Evolutionary conservation across 2,888 invertebrate genomes (phyloP).

Genomic region (Carpatolechia fugitivella): DNA sequence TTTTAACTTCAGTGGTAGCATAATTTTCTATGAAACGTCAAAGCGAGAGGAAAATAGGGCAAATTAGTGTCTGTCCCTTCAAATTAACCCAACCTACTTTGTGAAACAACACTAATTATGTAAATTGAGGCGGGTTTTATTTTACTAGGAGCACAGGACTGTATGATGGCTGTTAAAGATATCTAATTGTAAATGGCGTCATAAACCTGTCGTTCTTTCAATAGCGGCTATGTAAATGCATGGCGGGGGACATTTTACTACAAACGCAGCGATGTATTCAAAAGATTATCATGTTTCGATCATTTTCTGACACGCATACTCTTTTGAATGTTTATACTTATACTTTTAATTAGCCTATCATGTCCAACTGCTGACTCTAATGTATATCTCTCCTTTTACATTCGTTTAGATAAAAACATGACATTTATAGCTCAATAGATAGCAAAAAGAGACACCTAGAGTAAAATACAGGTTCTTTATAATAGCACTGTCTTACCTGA

Average conservation of each 20-base stretch:
- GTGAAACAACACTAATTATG: conserved; percentile 23
- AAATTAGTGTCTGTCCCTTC: conserved; percentile 31
- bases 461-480: too few species aligned
- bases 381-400: too few species aligned
- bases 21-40: conserved; percentile 34
- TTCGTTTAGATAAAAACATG: too few species aligned
- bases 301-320: too few species aligned
- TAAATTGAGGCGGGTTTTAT: conserved; percentile 23
- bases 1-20: conserved; percentile 40
- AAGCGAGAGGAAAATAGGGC: conserved; percentile 32
- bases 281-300: not conserved
- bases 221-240: conserved; percentile 7
- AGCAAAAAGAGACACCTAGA: too few species aligned
- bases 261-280: not conserved
- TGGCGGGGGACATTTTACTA: not conserved
- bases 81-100: conserved; percentile 31
- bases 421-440: too few species aligned
- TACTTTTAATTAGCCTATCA: too few species aligned
- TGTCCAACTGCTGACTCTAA: too few species aligned
- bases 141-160: conserved; percentile 10
- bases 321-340: too few species aligned
- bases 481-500: too few species aligned
- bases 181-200: conserved; percentile 9
- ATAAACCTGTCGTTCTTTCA: conserved; percentile 16
- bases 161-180: conserved; percentile 6